Conservation (phyloP, 2,888 invertebrate genomes). For the Clusia tigrina region DNA sequence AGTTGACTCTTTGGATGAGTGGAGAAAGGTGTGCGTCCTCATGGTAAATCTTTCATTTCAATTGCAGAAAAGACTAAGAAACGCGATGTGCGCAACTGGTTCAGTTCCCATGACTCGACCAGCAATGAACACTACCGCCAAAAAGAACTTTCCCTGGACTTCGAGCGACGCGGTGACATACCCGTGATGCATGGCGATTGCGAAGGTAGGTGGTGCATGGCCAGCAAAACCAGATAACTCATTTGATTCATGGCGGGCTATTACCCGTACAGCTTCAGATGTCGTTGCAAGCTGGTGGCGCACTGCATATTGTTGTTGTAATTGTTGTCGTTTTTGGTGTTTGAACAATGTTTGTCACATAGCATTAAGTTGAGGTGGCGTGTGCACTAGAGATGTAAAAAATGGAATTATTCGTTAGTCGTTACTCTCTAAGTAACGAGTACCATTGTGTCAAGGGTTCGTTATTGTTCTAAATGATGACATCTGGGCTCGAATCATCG, state of each 20-base stretch:
- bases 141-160: conserved; percentile 53
- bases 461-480: too few relatives aligned
- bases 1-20: conserved; percentile 25
- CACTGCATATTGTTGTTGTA: background rate
- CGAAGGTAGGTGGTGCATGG: conserved; percentile 64
- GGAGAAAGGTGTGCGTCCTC: background rate
- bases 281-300: background rate
- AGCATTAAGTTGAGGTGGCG: background rate
- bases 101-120: conserved; percentile 47
- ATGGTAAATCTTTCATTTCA: too few relatives aligned
- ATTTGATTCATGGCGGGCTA: background rate
- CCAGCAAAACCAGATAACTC: background rate
- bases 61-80: conserved; percentile 63
- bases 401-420: too few relatives aligned
- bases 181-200: conserved; percentile 71
- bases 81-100: conserved; percentile 64
- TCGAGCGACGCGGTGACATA: conserved; percentile 71
- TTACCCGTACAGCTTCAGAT: background rate
- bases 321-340: background rate
- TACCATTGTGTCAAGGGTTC: too few relatives aligned
- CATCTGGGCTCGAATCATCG: background rate
- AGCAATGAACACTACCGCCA: conserved; percentile 52
- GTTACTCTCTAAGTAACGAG: too few relatives aligned
- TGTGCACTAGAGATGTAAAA: background rate
- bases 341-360: conserved; percentile 1